These are phyloP conservation scores for Spheniscus humboldti DNA, from an alignment of 2,797 vertebrate genomes.

Conservation along the genomic window DNA sequence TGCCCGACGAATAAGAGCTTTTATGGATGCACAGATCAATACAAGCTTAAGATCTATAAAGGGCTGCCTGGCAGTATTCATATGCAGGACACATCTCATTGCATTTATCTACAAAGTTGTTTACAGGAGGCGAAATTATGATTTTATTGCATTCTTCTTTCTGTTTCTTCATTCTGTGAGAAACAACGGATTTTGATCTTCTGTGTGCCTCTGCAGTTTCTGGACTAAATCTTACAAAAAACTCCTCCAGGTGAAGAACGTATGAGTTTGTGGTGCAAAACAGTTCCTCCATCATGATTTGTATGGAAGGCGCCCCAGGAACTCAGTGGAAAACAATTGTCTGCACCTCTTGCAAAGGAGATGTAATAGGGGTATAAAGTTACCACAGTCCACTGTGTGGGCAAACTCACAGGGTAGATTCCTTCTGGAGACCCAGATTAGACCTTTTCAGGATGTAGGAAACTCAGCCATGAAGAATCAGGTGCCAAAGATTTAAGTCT, in stretches of 20 bases:
- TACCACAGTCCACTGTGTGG: background rate
- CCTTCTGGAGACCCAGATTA: background rate
- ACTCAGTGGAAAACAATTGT: background rate
- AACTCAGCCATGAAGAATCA: background rate
- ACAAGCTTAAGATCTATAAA: conserved; percentile 50
- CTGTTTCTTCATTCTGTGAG: background rate
- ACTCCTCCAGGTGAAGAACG: background rate
- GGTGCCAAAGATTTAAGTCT: background rate
- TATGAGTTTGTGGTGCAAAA: background rate
- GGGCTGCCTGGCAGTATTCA: background rate
- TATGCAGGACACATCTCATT: background rate
- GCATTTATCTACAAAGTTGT: conserved; percentile 30
- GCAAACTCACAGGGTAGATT: background rate
- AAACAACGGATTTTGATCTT: background rate
- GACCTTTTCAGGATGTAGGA: background rate
- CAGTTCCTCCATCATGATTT: background rate
- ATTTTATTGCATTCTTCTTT: background rate
- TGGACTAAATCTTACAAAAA: background rate
- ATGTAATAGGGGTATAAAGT: background rate
- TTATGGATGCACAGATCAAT: conserved; percentile 61
- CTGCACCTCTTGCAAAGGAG: background rate
- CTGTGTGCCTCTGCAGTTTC: background rate
- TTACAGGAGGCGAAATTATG: conserved; percentile 9
- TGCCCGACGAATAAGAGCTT: conserved; percentile 38
- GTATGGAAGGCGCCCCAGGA: background rate